These are phyloP conservation scores for Acanthaster planci DNA, from an alignment of 35 echinoderm and acorn worm species.

Conservation along the genomic window DNA sequence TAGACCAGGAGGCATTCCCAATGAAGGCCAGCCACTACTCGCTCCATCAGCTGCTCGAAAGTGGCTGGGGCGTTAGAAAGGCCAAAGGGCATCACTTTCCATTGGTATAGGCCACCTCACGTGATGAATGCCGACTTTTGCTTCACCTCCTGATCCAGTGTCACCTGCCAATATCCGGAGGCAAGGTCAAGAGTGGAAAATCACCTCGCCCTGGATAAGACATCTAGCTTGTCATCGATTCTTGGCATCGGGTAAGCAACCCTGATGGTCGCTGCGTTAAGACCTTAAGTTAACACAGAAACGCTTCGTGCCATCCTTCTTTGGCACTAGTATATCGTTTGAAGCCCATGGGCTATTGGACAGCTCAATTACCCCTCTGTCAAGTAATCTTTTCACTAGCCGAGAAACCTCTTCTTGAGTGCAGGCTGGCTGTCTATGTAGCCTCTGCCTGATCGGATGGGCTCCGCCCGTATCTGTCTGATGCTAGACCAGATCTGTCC, in stretches of 20 bases:
- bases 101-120: conserved; percentile 35
- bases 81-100: conserved; percentile 69
- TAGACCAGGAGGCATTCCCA: conserved; percentile 58
- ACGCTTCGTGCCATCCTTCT: conserved; percentile 53
- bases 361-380: conserved; percentile 22
- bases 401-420: conserved; percentile 18
- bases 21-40: conserved; percentile 27
- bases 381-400: conserved; percentile 26
- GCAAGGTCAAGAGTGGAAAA: conserved; percentile 50
- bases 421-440: neutral
- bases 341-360: conserved; percentile 57
- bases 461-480: conserved; percentile 17
- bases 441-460: conserved; percentile 19
- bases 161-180: conserved; percentile 58
- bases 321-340: conserved; percentile 37
- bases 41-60: too few relatives aligned
- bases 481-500: conserved; percentile 32
- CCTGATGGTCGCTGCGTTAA: conserved; percentile 41
- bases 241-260: conserved; percentile 34
- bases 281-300: too few relatives aligned
- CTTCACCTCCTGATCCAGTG: conserved; percentile 19
- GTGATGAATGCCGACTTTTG: conserved; percentile 49
- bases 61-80: conserved; percentile 45
- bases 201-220: conserved; percentile 25
- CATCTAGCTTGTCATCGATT: conserved; percentile 19